Evolutionary conservation across 2,888 invertebrate genomes (phyloP).

Genomic region (Xanthia togata): DNA sequence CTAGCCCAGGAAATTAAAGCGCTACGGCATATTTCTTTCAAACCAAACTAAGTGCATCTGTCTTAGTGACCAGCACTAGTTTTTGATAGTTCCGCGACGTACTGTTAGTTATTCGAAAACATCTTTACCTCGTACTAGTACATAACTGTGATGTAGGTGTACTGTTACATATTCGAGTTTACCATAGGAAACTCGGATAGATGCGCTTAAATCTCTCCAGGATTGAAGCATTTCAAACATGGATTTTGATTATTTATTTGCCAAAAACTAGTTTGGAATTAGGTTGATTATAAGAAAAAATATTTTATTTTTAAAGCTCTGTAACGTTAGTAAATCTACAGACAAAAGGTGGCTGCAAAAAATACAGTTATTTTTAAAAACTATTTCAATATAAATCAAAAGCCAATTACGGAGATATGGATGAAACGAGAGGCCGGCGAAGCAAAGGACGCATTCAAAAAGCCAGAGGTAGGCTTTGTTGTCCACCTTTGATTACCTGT

Average conservation of each 20-base stretch:
- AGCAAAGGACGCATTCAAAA: slow-evolving; percentile 84
- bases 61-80: not conserved
- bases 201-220: not conserved
- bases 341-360: not conserved
- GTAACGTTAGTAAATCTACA: not conserved
- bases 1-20: slow-evolving; percentile 57
- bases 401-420: slow-evolving; percentile 86
- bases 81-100: not conserved
- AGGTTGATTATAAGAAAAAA: not conserved
- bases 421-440: slow-evolving; percentile 75
- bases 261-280: not conserved
- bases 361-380: slow-evolving; percentile 33
- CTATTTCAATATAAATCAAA: slow-evolving; percentile 81
- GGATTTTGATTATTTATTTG: not conserved
- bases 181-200: not conserved
- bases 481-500: slow-evolving; percentile 88
- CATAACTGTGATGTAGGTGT: not conserved
- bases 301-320: not conserved
- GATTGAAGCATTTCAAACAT: not conserved
- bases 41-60: slow-evolving; percentile 6
- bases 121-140: no score
- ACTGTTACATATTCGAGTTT: not conserved
- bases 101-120: not conserved
- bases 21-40: slow-evolving; percentile 32
- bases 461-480: slow-evolving; percentile 85